A percentile compares a stretch with the other conserved stretches of the same genome.
phyloP scores from a whole-genome alignment of 2,888 invertebrate species.

The Osmoderma eremita region DNA sequence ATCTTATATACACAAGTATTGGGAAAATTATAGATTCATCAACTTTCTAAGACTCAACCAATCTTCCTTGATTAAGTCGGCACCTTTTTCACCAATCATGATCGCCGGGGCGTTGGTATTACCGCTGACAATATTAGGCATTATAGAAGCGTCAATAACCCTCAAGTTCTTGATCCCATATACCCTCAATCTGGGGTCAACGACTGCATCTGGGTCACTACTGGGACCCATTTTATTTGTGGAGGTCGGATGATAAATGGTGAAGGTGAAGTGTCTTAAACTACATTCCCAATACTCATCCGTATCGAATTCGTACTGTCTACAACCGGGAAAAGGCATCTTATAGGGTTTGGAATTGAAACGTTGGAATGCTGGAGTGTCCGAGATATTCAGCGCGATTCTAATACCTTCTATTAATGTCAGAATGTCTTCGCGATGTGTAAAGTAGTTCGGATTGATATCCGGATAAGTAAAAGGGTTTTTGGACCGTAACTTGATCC shows the following conservation, averaged over 20 bases:
- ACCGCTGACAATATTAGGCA: conserved; percentile 89
- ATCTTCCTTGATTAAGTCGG: conserved; percentile 90
- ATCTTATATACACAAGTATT: neutral
- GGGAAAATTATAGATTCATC: conserved; percentile 10
- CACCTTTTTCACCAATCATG: conserved; percentile 91
- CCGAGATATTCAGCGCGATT: conserved; percentile 82
- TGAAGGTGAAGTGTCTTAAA: conserved; percentile 80
- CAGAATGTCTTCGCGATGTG: conserved; percentile 82
- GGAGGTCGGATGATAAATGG: conserved; percentile 86
- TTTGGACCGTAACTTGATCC: conserved; percentile 81
- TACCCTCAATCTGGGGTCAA: conserved; percentile 80
- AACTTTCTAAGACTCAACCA: conserved; percentile 64
- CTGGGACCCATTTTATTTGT: conserved; percentile 89
- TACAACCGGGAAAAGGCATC: conserved; percentile 85
- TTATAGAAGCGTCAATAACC: conserved; percentile 86
- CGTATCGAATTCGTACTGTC: conserved; percentile 74
- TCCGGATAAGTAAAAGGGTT: conserved; percentile 86
- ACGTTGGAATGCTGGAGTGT: conserved; percentile 80
- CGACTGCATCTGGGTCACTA: conserved; percentile 80
- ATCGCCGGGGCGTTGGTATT: conserved; percentile 91
- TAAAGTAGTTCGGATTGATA: conserved; percentile 93
- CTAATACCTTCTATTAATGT: conserved; percentile 86
- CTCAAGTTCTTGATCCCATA: conserved; percentile 81
- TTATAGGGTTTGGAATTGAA: conserved; percentile 83
- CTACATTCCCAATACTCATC: conserved; percentile 91